A percentile compares a stretch with the other conserved stretches of the same genome.
Conservation (phyloP, 1,140 invertebrate genomes). For the Drosophila punjabiensis region DNA sequence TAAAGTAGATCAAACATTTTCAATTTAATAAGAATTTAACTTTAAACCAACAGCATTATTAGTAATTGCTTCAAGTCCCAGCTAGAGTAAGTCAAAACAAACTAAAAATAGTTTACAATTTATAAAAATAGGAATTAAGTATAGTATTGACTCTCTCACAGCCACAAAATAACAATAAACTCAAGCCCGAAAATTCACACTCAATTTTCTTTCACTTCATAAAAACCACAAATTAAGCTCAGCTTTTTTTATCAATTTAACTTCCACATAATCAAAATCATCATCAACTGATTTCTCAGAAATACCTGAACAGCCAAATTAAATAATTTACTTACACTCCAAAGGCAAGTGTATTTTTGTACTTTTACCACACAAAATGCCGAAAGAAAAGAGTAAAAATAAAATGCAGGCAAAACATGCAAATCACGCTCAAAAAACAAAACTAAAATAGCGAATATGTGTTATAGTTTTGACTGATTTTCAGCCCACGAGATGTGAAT, state of each 20-base stretch:
- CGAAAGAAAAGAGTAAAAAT: conserved; percentile 2
- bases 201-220: not conserved
- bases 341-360: conserved; percentile 23
- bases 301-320: conserved; percentile 19
- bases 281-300: conserved; percentile 35
- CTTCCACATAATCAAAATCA: conserved; percentile 22
- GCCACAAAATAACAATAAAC: not conserved
- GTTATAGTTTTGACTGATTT: conserved; percentile 70
- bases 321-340: conserved; percentile 37
- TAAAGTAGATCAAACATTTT: too few species aligned
- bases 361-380: conserved; percentile 52
- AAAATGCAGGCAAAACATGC: conserved; percentile 30
- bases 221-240: conserved; percentile 10
- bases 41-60: too few species aligned
- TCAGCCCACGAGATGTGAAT: conserved; percentile 70
- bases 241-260: conserved; percentile 3
- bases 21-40: too few species aligned
- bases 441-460: conserved; percentile 29
- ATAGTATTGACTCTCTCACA: not conserved
- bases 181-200: not conserved
- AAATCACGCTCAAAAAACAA: conserved; percentile 54
- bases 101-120: not conserved
- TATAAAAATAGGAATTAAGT: not conserved
- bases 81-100: not conserved
- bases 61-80: not conserved